A percentile compares a stretch with the other conserved stretches of the same genome.
Conservation (phyloP, 2,797 vertebrate species). For the Lithobates sylvaticus region DNA sequence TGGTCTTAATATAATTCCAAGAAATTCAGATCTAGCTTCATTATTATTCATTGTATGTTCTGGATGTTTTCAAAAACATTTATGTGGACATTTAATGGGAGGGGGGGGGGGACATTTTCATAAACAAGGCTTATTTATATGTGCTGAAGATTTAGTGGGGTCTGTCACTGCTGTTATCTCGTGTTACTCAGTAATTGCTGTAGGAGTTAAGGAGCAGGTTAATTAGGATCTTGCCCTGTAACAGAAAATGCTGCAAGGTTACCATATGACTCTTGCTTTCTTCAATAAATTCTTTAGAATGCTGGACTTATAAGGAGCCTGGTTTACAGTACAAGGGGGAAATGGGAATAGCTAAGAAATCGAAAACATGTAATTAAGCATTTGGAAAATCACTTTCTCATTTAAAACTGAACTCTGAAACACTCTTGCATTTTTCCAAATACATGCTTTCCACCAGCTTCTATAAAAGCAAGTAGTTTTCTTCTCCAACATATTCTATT, state of each 20-base stretch:
- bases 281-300: not conserved
- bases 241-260: not conserved
- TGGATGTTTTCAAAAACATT: slow-evolving; percentile 1
- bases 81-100: not conserved
- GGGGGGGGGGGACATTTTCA: not conserved
- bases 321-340: no score
- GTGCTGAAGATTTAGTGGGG: not conserved
- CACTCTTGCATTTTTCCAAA: no score
- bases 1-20: slow-evolving; percentile 25
- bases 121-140: not conserved
- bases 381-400: no score
- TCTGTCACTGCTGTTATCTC: not conserved
- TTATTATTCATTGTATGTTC: slow-evolving; percentile 17
- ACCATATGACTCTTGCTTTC: not conserved
- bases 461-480: no score
- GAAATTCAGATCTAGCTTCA: slow-evolving; percentile 16
- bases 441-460: no score
- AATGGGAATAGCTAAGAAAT: no score
- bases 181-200: not conserved
- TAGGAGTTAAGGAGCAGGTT: not conserved
- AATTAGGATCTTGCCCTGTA: not conserved
- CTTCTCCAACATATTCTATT: no score
- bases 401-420: no score
- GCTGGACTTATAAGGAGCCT: no score
- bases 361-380: no score